Evolutionary conservation across 2,888 invertebrate species (phyloP).

Genomic region (Stomorhina lunata): DNA sequence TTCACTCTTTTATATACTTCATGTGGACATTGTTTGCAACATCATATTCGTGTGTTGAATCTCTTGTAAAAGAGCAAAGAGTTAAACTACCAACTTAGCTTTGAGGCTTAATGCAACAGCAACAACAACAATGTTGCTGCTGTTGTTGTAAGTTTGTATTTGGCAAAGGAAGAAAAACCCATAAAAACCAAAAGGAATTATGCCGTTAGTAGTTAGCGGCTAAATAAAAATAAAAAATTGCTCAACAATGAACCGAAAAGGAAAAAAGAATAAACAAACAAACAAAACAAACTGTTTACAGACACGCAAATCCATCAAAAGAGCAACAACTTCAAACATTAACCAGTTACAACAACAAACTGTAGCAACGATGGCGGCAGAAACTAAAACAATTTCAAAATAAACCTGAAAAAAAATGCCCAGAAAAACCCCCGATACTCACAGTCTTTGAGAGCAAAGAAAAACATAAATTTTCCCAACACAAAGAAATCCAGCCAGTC

Average conservation of each 20-base stretch:
- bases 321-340: conserved; percentile 53
- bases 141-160: conserved; percentile 5
- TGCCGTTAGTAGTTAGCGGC: conserved; percentile 64
- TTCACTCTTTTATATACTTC: conserved; percentile 17
- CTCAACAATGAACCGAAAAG: conserved; percentile 1
- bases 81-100: conserved; percentile 43
- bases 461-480: conserved; percentile 39
- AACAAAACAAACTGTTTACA: conserved; percentile 53
- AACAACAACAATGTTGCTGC: conserved; percentile 15
- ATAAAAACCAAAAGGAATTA: conserved; percentile 52
- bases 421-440: not conserved
- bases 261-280: conserved; percentile 14
- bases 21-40: not conserved
- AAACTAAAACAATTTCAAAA: not conserved
- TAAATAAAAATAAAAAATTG: conserved; percentile 21
- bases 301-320: conserved; percentile 64
- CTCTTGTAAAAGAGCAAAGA: conserved; percentile 27
- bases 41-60: not conserved
- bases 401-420: conserved; percentile 23
- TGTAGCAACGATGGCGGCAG: not conserved
- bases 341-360: conserved; percentile 55
- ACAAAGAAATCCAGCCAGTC: conserved; percentile 45
- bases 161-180: conserved; percentile 31
- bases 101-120: conserved; percentile 21
- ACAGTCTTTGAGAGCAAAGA: not conserved